A percentile compares a stretch with the other conserved stretches of the same genome.
Evolutionary conservation across 2,888 invertebrate genomes (phyloP).

Genomic region (Cordilura impudica): DNA sequence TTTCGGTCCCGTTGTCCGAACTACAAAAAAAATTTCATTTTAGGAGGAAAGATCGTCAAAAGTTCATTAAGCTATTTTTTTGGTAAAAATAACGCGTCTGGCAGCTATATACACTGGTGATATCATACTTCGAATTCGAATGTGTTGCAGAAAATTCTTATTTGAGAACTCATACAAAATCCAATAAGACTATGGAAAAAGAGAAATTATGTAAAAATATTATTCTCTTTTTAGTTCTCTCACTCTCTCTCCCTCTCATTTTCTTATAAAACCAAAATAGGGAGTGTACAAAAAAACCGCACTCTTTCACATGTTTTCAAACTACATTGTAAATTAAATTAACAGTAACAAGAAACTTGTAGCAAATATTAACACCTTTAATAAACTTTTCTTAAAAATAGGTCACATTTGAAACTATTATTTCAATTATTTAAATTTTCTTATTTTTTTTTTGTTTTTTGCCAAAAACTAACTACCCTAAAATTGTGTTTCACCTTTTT

Average conservation of each 20-base stretch:
- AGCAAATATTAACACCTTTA: conserved; percentile 28
- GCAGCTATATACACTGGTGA: conserved; percentile 60
- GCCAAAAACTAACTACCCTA: conserved; percentile 37
- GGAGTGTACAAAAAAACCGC: conserved; percentile 56
- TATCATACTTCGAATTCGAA: conserved; percentile 66
- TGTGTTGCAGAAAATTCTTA: conserved; percentile 56
- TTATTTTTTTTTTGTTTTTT: not conserved
- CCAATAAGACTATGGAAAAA: conserved; percentile 20
- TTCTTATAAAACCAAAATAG: conserved; percentile 27
- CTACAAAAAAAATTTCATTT: too few relatives aligned
- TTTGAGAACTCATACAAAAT: conserved; percentile 46
- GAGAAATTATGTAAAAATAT: not conserved
- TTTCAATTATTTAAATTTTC: not conserved
- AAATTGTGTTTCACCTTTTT: conserved; percentile 34
- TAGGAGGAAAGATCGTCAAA: too few relatives aligned
- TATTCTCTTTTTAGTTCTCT: conserved; percentile 16
- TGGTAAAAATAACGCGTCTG: too few relatives aligned
- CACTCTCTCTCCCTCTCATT: not conserved
- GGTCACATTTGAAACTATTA: not conserved
- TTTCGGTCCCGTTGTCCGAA: too few relatives aligned
- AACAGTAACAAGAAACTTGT: not conserved
- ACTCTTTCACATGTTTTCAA: conserved; percentile 45
- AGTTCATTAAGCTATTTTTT: too few relatives aligned
- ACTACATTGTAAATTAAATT: conserved; percentile 44
- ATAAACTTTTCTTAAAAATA: not conserved